Evolutionary conservation across 2,888 invertebrate species (phyloP).

Genomic region (Allacma fusca): DNA sequence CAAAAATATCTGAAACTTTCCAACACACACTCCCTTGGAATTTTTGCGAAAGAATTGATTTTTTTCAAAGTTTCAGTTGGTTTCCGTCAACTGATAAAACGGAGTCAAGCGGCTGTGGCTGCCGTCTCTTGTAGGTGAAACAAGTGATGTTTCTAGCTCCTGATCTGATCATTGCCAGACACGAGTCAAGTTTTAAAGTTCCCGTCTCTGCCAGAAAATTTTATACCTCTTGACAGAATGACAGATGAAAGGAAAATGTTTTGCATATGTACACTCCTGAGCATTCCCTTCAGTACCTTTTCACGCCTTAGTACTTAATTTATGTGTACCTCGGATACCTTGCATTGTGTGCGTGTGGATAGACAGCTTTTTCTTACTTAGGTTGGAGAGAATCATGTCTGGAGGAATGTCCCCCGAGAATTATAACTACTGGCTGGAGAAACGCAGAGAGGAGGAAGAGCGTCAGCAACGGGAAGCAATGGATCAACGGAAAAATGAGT

Average conservation of each 20-base stretch:
- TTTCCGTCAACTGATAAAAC: too few species aligned
- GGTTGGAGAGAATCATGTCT: conserved; percentile 24
- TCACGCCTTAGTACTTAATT: neutral
- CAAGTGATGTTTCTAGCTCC: neutral
- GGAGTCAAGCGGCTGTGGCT: neutral
- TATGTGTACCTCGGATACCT: too few species aligned
- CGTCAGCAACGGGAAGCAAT: conserved; percentile 6
- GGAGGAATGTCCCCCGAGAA: conserved; percentile 35
- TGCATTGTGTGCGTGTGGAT: neutral
- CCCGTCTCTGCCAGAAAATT: neutral
- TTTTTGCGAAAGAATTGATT: too few species aligned
- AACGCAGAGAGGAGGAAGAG: conserved; percentile 27
- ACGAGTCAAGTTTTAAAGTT: neutral
- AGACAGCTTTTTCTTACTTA: neutral
- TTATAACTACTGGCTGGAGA: conserved; percentile 29
- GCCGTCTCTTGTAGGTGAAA: neutral
- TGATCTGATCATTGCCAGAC: neutral
- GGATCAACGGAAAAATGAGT: conserved; percentile 24
- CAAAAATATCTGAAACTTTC: too few species aligned
- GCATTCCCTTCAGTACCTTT: neutral
- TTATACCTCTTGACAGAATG: neutral
- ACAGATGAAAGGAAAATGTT: conserved; percentile 7
- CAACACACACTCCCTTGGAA: too few species aligned
- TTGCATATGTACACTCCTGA: neutral
- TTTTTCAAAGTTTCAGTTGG: too few species aligned